Conservation (phyloP, 2,797 vertebrate genomes). For the Carapus acus region DNA sequence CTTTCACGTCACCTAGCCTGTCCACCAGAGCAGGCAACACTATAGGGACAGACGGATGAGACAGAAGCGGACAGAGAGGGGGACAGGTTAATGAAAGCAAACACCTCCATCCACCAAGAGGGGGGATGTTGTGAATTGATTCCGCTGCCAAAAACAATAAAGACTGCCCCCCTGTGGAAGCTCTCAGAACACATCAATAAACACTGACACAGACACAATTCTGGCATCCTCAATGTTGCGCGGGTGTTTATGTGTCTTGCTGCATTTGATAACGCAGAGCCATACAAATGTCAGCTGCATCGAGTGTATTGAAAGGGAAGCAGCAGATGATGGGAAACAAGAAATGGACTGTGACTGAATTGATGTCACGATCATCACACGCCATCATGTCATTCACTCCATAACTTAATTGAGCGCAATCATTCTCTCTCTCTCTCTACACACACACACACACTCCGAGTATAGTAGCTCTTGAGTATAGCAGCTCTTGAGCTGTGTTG, state of each 20-base stretch:
- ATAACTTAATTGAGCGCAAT: too few species aligned
- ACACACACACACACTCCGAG: too few species aligned
- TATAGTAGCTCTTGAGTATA: too few species aligned
- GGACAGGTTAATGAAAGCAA: conserved; percentile 2
- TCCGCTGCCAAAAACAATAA: conserved; percentile 17
- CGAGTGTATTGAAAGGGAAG: background rate
- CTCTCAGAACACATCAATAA: conserved; percentile 12
- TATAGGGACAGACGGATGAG: conserved; percentile 48
- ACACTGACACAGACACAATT: background rate
- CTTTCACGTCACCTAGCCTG: conserved; percentile 92
- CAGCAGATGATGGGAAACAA: conserved; percentile 40
- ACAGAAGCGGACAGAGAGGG: background rate
- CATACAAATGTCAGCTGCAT: background rate
- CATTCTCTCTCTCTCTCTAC: too few species aligned
- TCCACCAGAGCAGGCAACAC: conserved; percentile 87
- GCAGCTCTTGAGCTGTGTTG: too few species aligned
- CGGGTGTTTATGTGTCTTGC: background rate
- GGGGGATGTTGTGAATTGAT: conserved; percentile 2
- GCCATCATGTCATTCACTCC: conserved; percentile 26
- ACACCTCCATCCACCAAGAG: too few species aligned
- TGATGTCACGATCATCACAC: conserved; percentile 37
- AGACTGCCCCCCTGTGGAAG: conserved; percentile 50
- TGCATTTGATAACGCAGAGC: background rate
- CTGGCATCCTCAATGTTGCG: background rate
- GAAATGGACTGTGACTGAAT: conserved; percentile 48